Percentiles rank a stretch among this genome's conserved stretches.
phyloP scores from a whole-genome alignment of 2,797 vertebrate species.

The Gadopsis marmoratus region DNA sequence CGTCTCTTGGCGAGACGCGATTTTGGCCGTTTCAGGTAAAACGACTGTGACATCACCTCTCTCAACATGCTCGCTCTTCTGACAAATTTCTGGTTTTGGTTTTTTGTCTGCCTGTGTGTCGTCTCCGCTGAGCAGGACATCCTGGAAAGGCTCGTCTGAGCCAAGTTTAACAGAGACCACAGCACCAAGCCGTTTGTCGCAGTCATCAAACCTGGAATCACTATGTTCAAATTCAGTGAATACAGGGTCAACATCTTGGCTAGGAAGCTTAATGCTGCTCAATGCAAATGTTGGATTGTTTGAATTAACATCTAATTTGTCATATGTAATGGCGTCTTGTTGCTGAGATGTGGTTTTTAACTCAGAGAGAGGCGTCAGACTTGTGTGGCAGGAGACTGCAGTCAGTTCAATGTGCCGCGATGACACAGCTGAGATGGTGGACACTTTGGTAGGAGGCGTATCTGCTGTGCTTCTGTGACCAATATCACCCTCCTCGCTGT shows the following conservation, averaged over 20 bases:
- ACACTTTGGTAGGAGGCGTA: conserved; percentile 28
- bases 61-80: background rate
- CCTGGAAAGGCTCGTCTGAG: background rate
- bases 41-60: background rate
- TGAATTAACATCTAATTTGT: conserved; percentile 35
- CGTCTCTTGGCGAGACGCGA: background rate
- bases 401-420: conserved; percentile 16
- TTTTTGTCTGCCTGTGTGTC: background rate
- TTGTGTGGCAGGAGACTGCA: background rate
- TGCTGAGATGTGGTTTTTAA: background rate
- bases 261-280: background rate
- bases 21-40: background rate
- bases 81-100: background rate
- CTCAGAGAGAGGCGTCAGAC: background rate
- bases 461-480: conserved; percentile 20
- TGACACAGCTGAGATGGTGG: conserved; percentile 18
- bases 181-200: background rate
- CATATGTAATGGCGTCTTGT: background rate
- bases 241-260: background rate
- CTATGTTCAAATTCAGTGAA: background rate
- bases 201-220: background rate
- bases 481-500: background rate
- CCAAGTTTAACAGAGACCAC: background rate
- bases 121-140: background rate
- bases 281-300: background rate